Percentiles rank a stretch among this genome's conserved stretches.
These are phyloP conservation scores for Chymomyza procnemis DNA, from an alignment of 2,888 invertebrate species.

Conservation along the genomic window DNA sequence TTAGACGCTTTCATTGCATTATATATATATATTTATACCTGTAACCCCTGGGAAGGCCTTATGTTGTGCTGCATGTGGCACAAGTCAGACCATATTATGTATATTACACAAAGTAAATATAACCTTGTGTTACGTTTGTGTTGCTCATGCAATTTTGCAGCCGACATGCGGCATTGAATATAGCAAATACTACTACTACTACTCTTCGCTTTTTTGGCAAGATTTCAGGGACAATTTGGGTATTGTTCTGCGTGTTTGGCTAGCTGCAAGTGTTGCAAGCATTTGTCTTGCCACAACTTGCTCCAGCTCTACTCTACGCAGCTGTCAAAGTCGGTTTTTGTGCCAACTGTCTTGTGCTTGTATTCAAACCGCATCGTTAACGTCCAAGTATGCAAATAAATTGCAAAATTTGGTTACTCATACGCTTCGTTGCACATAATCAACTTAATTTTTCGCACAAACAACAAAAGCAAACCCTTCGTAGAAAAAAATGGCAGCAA, in stretches of 20 bases:
- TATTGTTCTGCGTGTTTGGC: not conserved
- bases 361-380: slow-evolving; percentile 16
- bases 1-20: no score
- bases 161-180: not conserved
- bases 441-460: slow-evolving; percentile 18
- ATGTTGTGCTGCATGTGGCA: not conserved
- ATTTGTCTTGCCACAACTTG: not conserved
- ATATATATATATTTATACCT: no score
- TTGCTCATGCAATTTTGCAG: not conserved
- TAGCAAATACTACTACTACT: no score
- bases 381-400: slow-evolving; percentile 23
- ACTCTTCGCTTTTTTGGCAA: no score
- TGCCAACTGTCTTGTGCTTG: not conserved
- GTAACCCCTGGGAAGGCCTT: not conserved
- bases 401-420: slow-evolving; percentile 26
- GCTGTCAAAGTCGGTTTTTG: not conserved
- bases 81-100: not conserved
- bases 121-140: not conserved
- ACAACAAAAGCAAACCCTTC: not conserved
- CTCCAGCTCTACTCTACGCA: not conserved
- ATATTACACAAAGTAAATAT: not conserved
- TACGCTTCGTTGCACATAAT: slow-evolving; percentile 23
- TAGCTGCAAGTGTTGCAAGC: not conserved
- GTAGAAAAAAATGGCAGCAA: not conserved
- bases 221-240: not conserved